A percentile compares a stretch with the other conserved stretches of the same genome.
Evolutionary conservation across 2,113 vertebrate genomes (phyloP).

Genomic region (Seriola aureovittata): DNA sequence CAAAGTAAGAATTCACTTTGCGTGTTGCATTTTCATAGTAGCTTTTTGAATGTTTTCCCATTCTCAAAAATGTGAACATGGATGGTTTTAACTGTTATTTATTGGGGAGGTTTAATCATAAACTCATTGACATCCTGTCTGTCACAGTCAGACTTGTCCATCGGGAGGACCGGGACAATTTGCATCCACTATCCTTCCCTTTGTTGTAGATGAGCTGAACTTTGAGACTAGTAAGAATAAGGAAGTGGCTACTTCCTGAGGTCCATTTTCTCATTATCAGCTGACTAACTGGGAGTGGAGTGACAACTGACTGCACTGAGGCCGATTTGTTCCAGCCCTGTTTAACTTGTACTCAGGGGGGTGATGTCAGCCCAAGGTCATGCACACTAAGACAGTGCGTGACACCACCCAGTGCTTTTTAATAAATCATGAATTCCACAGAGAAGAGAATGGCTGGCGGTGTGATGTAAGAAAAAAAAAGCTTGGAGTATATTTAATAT

Average conservation of each 20-base stretch:
- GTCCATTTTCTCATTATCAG: slow-evolving; percentile 16
- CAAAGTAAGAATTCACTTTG: no score
- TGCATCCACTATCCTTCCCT: no score
- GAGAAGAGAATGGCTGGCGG: neutral
- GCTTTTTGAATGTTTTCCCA: no score
- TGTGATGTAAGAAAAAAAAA: slow-evolving; percentile 11
- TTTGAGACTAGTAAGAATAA: no score
- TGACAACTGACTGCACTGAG: slow-evolving; percentile 14
- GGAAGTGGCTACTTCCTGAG: neutral
- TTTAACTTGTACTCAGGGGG: slow-evolving; percentile 23
- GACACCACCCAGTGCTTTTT: slow-evolving; percentile 35
- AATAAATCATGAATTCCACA: slow-evolving; percentile 37
- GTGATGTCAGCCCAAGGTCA: slow-evolving; percentile 38
- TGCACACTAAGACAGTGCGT: slow-evolving; percentile 23
- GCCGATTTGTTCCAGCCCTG: slow-evolving; percentile 8
- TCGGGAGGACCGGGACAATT: no score
- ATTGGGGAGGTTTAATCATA: no score
- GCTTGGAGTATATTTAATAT: neutral
- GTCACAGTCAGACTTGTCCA: no score
- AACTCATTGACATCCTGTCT: no score
- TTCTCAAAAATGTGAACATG: no score
- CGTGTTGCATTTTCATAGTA: no score
- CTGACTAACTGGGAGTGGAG: slow-evolving; percentile 4
- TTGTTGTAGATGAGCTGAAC: neutral
- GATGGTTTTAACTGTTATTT: no score